These are phyloP conservation scores for Acanthiza pusilla DNA, from an alignment of 2,797 vertebrate genomes.

Conservation along the genomic window DNA sequence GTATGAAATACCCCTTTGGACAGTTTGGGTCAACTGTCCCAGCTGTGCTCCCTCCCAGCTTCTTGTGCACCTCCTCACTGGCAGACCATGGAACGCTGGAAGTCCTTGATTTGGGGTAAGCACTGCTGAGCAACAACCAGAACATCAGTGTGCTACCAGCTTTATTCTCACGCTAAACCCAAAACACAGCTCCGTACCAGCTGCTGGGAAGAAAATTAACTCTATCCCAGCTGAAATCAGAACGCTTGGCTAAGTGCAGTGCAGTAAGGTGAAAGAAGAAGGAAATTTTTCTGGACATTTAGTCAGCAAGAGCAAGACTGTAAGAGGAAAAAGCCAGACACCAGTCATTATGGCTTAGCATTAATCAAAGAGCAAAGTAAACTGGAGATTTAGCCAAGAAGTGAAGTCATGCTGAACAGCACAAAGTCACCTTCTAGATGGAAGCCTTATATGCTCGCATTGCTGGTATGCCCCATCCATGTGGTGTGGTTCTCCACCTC, in stretches of 20 bases:
- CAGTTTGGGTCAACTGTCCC: background rate
- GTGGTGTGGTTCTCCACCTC: background rate
- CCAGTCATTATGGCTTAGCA: background rate
- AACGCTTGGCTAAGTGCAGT: background rate
- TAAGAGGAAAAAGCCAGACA: background rate
- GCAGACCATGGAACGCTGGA: background rate
- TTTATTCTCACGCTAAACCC: background rate
- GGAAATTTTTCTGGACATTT: background rate
- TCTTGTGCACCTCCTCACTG: background rate
- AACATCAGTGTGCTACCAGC: background rate
- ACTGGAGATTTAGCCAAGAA: background rate
- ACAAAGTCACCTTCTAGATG: background rate
- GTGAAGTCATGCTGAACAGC: background rate
- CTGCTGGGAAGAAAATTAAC: background rate
- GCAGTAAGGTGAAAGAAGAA: background rate
- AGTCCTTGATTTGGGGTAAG: background rate
- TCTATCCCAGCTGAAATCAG: background rate
- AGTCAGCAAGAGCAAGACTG: background rate
- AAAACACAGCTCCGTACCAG: background rate
- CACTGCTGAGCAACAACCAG: background rate
- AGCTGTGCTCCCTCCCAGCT: accelerated
- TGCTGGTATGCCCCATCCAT: background rate
- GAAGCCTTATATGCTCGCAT: background rate
- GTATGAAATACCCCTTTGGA: background rate
- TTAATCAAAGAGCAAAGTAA: background rate